Evolutionary conservation across 1,140 invertebrate genomes (phyloP), one percentile per base, ranked within the genome.

Genomic region (Aphelenchoides besseyi): DNA sequence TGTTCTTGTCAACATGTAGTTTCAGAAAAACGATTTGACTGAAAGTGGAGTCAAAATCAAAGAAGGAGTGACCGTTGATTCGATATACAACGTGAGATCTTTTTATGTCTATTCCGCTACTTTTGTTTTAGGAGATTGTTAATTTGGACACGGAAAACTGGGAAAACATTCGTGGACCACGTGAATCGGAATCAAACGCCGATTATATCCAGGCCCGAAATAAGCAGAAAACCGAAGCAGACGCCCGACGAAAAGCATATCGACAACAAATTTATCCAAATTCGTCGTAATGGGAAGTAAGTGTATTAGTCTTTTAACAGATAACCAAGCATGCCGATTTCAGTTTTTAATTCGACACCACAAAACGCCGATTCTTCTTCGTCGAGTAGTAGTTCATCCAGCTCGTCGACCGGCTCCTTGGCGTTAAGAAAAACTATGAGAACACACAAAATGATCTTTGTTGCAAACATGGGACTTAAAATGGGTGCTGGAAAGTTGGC

Each of bases 401-500:
- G 41, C 41, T 48, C 23, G 41, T 48, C 41, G 41, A 48, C 41
- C 12, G 41, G 12, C 23, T 12, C 41, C 41, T 48, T 48, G 41
- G 41, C 41, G 12, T 23, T 48, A 12, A 12, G 41, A 23, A 48
- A 48, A 23, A 23, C 41, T 12, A 48, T 48, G 41, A 12, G 41
- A 23, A 48, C 41, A 23, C 55, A 71, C 80, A 90, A 90, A 85
- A 90, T 90, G 89, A 88, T 89, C 33, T 89, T 90, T 85, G 87
- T 89, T n/a, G 87, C 89, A 0, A 90, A 90, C 79, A 81, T 76
- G 32, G 85, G 86, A 36, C 81, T 90, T 57, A 85, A 87, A 69
- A 90, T 90, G 89, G 88, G 89, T 3, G 79, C 87, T 16, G 89
- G 89, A 1, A 90, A 90, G 80, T 81, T 88, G n/a, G 88, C 88